These are phyloP conservation scores for Myotis vivesi DNA, from an alignment of 2,797 vertebrate genomes.

Conservation along the genomic window DNA sequence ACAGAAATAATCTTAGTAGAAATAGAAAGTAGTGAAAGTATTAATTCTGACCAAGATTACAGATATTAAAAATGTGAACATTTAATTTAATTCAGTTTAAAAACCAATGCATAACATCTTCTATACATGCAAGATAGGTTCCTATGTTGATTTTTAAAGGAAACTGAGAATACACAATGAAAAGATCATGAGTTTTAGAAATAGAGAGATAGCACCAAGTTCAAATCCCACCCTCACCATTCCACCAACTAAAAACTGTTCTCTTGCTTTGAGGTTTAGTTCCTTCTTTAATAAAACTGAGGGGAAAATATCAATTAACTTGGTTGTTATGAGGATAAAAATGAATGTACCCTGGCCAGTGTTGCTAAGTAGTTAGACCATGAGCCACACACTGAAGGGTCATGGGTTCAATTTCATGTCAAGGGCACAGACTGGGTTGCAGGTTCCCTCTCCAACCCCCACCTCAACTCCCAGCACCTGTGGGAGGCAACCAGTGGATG, in stretches of 20 bases:
- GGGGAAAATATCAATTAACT: not conserved
- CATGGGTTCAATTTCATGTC: not conserved
- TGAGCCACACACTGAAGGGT: not conserved
- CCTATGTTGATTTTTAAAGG: not conserved
- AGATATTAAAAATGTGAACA: not conserved
- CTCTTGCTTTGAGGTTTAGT: not conserved
- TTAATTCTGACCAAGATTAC: not conserved
- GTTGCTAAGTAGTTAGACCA: too few relatives aligned
- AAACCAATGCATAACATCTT: slow-evolving; percentile 2
- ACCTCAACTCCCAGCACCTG: not conserved
- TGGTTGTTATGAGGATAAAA: not conserved
- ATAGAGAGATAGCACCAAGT: not conserved
- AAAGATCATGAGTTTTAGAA: not conserved
- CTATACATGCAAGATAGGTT: not conserved
- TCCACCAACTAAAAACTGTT: not conserved
- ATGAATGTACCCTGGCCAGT: not conserved
- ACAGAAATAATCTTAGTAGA: not conserved
- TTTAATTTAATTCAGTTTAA: slow-evolving; percentile 19
- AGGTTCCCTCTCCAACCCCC: too few relatives aligned
- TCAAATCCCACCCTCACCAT: not conserved
- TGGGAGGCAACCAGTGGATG: not conserved
- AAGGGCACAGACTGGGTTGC: not conserved
- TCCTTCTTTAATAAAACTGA: not conserved
- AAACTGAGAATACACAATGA: not conserved
- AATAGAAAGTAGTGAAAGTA: slow-evolving; percentile 18